phyloP scores from a whole-genome alignment of 1,140 invertebrate species.

The Bombus confusus region DNA sequence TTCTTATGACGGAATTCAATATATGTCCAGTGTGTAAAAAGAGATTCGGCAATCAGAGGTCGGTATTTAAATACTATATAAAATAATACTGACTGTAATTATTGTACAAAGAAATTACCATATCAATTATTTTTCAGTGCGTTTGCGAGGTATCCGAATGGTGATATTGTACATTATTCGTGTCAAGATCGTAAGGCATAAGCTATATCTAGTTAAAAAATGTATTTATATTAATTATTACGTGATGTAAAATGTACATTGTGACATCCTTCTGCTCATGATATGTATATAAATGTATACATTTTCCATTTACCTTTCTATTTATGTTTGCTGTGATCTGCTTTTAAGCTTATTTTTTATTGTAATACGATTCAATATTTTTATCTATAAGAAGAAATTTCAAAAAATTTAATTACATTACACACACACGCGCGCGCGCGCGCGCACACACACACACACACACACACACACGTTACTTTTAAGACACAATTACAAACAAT shows the following conservation, averaged over 20 bases:
- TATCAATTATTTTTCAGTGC: constrained; percentile 85
- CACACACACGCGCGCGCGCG: not conserved
- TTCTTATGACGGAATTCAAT: constrained; percentile 92
- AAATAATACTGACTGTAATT: constrained; percentile 9
- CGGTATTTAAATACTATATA: constrained; percentile 56
- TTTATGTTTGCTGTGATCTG: constrained; percentile 11
- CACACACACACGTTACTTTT: not conserved
- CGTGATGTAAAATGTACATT: constrained; percentile 25
- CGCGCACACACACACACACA: too few relatives aligned
- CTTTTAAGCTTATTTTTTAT: not conserved
- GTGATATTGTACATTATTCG: constrained; percentile 95
- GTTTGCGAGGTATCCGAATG: constrained; percentile 95
- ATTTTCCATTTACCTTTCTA: constrained; percentile 16
- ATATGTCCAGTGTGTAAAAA: constrained; percentile 96
- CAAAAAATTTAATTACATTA: not conserved
- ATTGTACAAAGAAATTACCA: not conserved
- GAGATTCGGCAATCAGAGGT: constrained; percentile 94
- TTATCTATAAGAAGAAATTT: not conserved
- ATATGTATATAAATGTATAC: constrained; percentile 36
- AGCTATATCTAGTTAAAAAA: constrained; percentile 37
- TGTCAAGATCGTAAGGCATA: constrained; percentile 85
- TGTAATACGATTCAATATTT: not conserved
- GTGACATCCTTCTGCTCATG: constrained; percentile 2
- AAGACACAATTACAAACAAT: not conserved
- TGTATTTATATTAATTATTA: constrained; percentile 24